Base-by-base conservation (phyloP, 2,888 invertebrate species). In the Ennomos quercinarius region DNA sequence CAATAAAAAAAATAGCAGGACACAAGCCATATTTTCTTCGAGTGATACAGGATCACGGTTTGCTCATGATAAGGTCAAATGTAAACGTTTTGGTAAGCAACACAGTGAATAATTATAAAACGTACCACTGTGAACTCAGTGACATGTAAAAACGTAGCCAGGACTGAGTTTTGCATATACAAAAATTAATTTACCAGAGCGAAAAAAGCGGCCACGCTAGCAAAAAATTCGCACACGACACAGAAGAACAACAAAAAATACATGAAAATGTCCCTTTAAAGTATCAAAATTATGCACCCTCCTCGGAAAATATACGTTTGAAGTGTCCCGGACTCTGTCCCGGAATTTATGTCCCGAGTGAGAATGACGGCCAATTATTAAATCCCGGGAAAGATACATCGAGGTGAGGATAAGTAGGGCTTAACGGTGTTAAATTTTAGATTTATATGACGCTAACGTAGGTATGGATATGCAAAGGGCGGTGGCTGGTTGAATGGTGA, bases 331-430 rank as follows among this genome's bases (percentile, higher is more conserved):
- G 67, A 13, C 55, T 48, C 62, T 63, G 50, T 63, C 41, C 70
- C 63, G 57, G 57, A 64, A 65, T 71, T 71, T 65, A 64, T 67
- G 59, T 54, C 52, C 54, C 57, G 68, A 59, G 64, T 76, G 78
- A 62, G 68, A 71, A 67, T 77, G 78, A 74, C 73, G 63, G 71
- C 67, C 71, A 72, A 77, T 78, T 72, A 76, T 71, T 66, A 68
- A 76, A 73, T 68, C 69, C 70, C 70, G 60, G 63, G 65, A 68
- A 74, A 72, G 74, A 77, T 72, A 76, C 72, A 76, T 71, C 55
- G 73, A 74, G 73, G 70, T 69, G 66, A 66, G 63, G 64, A 50
- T 68, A 71, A 76, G 72, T 70, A 73, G 54, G 47, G 63, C 60
- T 72, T 71, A 60, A 71, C 63, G 67, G 57, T 64, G 67, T 56